Percentiles rank a stretch among this genome's conserved stretches.
Conservation (phyloP, 2,113 vertebrate genomes). For the Bagarius yarrelli region DNA sequence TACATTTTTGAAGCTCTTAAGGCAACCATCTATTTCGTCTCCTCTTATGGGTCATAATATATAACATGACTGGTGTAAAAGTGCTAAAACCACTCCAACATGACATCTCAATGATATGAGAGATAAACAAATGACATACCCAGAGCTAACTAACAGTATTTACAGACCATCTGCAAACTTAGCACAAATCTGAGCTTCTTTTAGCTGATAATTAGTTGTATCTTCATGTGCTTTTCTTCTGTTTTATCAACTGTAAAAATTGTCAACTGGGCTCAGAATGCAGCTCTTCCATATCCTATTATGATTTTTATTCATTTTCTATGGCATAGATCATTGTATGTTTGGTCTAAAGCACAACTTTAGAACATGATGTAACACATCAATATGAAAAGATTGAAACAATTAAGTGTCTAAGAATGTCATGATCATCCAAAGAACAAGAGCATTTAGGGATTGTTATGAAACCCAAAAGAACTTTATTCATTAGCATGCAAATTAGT, state of each 20-base stretch:
- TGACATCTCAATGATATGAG: too few relatives aligned
- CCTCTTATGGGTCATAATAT: constrained; percentile 58
- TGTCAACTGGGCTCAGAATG: not conserved
- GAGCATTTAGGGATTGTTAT: constrained; percentile 63
- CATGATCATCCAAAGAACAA: constrained; percentile 57
- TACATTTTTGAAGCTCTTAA: constrained; percentile 58
- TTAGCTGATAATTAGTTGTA: constrained; percentile 5
- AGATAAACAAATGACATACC: constrained; percentile 12
- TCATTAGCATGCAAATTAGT: constrained; percentile 81
- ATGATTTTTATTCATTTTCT: not conserved
- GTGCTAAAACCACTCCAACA: constrained; percentile 60
- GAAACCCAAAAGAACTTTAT: constrained; percentile 72
- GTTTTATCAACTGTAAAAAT: not conserved
- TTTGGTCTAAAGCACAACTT: constrained; percentile 8
- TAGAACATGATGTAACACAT: constrained; percentile 35
- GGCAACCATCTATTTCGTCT: constrained; percentile 61
- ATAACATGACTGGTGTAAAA: constrained; percentile 56
- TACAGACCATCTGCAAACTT: not conserved
- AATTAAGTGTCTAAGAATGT: constrained; percentile 57
- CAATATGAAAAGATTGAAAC: constrained; percentile 59
- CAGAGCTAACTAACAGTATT: not conserved
- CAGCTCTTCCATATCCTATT: not conserved
- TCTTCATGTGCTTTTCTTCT: not conserved
- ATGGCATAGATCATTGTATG: not conserved
- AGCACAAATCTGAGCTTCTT: not conserved